These are phyloP conservation scores for Ptiloglossa arizonensis DNA, from an alignment of 1,140 invertebrate genomes.

Conservation along the genomic window DNA sequence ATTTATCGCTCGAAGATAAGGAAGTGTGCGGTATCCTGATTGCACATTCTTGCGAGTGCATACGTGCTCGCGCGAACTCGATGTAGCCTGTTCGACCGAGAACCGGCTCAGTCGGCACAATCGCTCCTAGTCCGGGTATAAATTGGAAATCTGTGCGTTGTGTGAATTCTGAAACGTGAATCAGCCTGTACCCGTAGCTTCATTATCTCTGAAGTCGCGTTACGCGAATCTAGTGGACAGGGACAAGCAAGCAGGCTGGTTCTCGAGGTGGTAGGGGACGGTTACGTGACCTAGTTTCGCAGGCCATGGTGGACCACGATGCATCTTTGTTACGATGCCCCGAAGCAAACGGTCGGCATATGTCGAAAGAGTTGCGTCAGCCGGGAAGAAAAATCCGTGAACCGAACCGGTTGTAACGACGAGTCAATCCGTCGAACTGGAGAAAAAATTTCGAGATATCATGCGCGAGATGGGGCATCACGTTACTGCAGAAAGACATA, in stretches of 20 bases:
- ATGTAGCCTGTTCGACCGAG: neutral
- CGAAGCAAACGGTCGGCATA: constrained; percentile 17
- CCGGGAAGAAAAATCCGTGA: constrained; percentile 55
- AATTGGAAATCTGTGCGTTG: neutral
- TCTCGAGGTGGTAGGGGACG: constrained; percentile 4
- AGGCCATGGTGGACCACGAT: constrained; percentile 44
- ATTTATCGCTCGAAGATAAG: constrained; percentile 20
- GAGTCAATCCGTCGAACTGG: constrained; percentile 52
- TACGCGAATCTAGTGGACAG: constrained; percentile 13
- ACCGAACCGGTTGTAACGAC: constrained; percentile 62
- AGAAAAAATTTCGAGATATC: constrained; percentile 44
- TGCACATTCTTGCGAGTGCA: neutral
- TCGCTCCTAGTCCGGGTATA: neutral
- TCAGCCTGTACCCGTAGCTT: constrained; percentile 10
- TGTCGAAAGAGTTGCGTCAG: constrained; percentile 63
- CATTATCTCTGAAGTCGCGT: constrained; percentile 15
- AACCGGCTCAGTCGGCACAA: neutral
- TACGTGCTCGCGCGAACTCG: neutral
- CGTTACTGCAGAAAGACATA: constrained; percentile 25
- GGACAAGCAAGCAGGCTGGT: constrained; percentile 10
- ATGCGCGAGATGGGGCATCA: constrained; percentile 31
- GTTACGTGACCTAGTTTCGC: constrained; percentile 62
- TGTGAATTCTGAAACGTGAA: neutral
- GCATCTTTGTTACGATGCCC: constrained; percentile 59
- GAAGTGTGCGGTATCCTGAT: neutral